Conservation (phyloP, 2,888 invertebrate species). For the Lasioglossum villosulum region DNA sequence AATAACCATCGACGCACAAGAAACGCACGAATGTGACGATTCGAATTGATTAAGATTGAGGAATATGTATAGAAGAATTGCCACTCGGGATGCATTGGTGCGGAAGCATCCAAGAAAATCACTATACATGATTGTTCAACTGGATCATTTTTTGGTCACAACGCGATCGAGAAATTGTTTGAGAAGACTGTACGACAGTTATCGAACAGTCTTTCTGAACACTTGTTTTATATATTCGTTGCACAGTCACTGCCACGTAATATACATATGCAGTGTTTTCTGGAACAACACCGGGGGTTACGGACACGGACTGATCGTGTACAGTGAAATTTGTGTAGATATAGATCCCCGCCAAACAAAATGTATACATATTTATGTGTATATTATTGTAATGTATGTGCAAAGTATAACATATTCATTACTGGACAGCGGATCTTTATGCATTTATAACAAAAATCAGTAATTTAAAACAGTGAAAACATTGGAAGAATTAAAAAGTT, state of each 20-base stretch:
- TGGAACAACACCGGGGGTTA: no score
- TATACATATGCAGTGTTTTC: neutral
- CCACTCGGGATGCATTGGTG: neutral
- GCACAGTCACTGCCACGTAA: neutral
- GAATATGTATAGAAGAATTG: neutral
- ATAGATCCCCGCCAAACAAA: no score
- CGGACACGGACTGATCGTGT: no score
- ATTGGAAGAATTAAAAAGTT: no score
- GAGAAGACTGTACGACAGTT: neutral
- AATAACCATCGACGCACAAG: slow-evolving; percentile 20
- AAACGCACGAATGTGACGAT: slow-evolving; percentile 19
- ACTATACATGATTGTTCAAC: neutral
- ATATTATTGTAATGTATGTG: neutral
- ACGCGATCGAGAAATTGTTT: neutral
- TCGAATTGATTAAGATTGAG: slow-evolving; percentile 22
- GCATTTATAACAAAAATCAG: no score
- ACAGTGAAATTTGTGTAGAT: no score
- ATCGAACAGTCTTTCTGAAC: neutral
- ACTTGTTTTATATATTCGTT: neutral
- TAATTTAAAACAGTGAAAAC: no score
- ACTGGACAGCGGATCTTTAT: no score
- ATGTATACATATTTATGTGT: neutral
- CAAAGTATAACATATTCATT: neutral
- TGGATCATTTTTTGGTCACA: neutral
- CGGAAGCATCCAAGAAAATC: neutral